Base-by-base conservation (phyloP, 2,888 invertebrate genomes). In the Girardia tigrina region DNA sequence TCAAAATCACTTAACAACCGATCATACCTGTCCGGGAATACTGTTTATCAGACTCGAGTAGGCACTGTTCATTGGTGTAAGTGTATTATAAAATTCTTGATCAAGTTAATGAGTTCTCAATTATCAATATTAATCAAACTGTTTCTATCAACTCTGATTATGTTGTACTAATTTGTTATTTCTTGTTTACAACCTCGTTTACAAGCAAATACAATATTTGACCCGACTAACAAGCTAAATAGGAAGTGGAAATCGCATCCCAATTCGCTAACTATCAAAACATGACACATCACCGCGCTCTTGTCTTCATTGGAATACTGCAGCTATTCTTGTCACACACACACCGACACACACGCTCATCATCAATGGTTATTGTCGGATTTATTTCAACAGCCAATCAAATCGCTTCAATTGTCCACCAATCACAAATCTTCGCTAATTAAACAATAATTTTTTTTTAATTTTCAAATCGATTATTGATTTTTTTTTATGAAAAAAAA, bases 131-230 rank as follows among this genome's bases (percentile, higher is more conserved):
- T 56, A 56, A 56, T 56, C 56, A 56, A 56, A 56, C 56, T 23
- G 23, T 23, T 56, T 56, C 56, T 56, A 56, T 56, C 56, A 56
- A 56, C 56, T 56, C 4, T 56, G 56, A 56, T 56, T 56, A 56
- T 56, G 56, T 56, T 56, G 56, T 56, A 56, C 56, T 56, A 56
- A 56, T 56, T 56, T 56, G 56, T 56, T 56, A 56, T 56, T 56
- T n/a, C 56, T 56, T 56, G 56, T 56, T 56, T 56, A 56, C 56
- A 56, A 56, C 56, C 56, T 56, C 20, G 56, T 56, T 56, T 56
- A 56, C 56, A 56, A 56, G 56, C 56, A 56, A 56, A 56, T 56
- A 56, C 56, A 56, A 56, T 56, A 56, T 56, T 56, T 56, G 56
- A 56, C 56, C 56, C 56, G 56, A 56, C 56, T 56, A 56, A 56